Evolutionary conservation across 2,113 vertebrate genomes (phyloP), one percentile per base, ranked within the genome.

Genomic region (Lagopus leucura): DNA sequence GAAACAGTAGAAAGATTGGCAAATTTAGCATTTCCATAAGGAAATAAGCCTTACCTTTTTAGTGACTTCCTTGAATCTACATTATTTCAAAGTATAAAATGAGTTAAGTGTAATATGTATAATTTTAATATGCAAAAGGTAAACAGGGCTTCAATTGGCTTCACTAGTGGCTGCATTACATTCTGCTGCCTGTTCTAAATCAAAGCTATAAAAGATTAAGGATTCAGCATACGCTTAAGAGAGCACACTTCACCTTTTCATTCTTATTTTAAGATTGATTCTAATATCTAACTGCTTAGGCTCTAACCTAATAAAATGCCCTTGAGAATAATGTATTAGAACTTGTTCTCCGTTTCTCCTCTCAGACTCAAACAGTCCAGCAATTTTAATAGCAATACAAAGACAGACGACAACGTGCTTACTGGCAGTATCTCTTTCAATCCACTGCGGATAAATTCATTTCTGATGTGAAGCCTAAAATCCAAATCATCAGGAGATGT

Each of bases 381-480:
- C 93, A 94, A 97, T 85, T 98, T 98, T 98, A 98, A 98, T 96
- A 98, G 97, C 97, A 98, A 98, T 97, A 96, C 86, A 97, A 89
- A 93, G 40, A 72, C 66, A 96, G 89, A 87, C 90, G 92, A 92
- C 67, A 45, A 94, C 95, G 94, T n/a, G 80, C 99, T 99, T 99
- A 99, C 99, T 95, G 98, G 99, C 96, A 99, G 96, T 97, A 99
- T 98, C 93, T 99, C 98, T 98, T 98, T 99, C 96, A 99, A 98
- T 97, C 99, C 99, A 95, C 98, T 99, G 92, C 99, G 99, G 98
- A 99, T 99, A 98, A 99, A 99, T 98, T 99, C 99, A 98, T 99
- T 99, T 98, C 99, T 98, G 97, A 99, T 98, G 96, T 99, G 99
- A 94, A 99, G 98, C 95, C 99, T 98, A 95, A 99, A 98, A 98